Percentiles rank a stretch among this genome's conserved stretches.
Conservation (phyloP, 2,888 invertebrate genomes). For the Synergus laeviventris region DNA sequence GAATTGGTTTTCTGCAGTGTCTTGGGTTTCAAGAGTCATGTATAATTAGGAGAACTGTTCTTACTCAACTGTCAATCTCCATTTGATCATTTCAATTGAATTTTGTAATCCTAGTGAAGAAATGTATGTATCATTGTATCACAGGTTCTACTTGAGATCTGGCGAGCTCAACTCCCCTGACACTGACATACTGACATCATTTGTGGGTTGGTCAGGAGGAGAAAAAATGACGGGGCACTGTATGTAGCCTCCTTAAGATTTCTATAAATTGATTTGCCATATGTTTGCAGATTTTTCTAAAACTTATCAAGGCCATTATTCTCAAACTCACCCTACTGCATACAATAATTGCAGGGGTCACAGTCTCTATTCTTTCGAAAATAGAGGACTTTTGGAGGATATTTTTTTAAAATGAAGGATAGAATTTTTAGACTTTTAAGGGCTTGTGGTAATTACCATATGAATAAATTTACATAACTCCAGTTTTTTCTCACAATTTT, state of each 20-base stretch:
- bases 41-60: not conserved
- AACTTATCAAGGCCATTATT: too few relatives aligned
- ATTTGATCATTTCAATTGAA: constrained; percentile 21
- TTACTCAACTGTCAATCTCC: not conserved
- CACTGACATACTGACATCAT: constrained; percentile 73
- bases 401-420: too few relatives aligned
- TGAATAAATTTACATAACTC: too few relatives aligned
- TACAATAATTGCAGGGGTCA: too few relatives aligned
- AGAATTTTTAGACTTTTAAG: too few relatives aligned
- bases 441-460: too few relatives aligned
- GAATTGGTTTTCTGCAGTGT: not conserved
- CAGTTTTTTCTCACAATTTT: too few relatives aligned
- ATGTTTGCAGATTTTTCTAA: not conserved
- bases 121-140: constrained; percentile 5
- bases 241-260: constrained; percentile 47
- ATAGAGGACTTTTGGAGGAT: too few relatives aligned
- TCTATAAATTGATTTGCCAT: not conserved
- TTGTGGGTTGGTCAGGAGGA: constrained; percentile 56
- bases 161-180: constrained; percentile 58
- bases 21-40: not conserved
- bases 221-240: constrained; percentile 51
- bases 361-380: too few relatives aligned
- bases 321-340: not conserved
- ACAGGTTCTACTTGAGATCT: constrained; percentile 32
- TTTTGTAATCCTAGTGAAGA: constrained; percentile 32